Percentiles rank a stretch among this genome's conserved stretches.
Conservation (phyloP, 1,140 invertebrate genomes). For the Drosophila pachea region DNA sequence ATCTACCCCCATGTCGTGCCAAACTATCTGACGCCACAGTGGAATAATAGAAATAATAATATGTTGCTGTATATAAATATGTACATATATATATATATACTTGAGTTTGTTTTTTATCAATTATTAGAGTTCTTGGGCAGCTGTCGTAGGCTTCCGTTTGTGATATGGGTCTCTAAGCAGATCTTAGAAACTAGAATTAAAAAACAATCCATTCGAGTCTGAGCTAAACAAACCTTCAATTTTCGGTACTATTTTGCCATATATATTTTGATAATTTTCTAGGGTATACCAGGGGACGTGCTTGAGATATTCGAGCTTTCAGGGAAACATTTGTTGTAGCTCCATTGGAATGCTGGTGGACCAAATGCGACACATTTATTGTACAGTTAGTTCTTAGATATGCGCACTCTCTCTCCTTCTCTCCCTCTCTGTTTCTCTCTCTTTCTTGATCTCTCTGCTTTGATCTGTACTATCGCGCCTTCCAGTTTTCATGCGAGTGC, state of each 20-base stretch:
- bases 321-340: background rate
- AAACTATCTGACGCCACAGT: slow-evolving; percentile 1
- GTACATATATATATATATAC: slow-evolving; percentile 1
- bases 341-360: slow-evolving; percentile 10
- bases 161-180: slow-evolving; percentile 4
- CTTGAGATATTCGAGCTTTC: background rate
- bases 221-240: too few species aligned
- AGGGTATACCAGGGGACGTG: too few species aligned
- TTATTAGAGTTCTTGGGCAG: slow-evolving; percentile 27
- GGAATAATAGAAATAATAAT: background rate
- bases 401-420: slow-evolving; percentile 5
- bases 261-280: too few species aligned
- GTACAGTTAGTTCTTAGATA: slow-evolving; percentile 20
- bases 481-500: slow-evolving; percentile 4
- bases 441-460: too few species aligned
- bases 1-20: background rate
- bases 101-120: slow-evolving; percentile 31
- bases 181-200: slow-evolving; percentile 5
- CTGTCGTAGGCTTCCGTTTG: slow-evolving; percentile 25
- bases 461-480: slow-evolving; percentile 21
- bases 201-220: too few species aligned
- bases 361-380: slow-evolving; percentile 1
- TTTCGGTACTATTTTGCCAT: too few species aligned
- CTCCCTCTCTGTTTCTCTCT: too few species aligned
- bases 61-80: background rate